Percentiles rank a stretch among this genome's conserved stretches.
phyloP scores from a whole-genome alignment of 2,797 vertebrate species.

The Kryptolebias ocellatus region DNA sequence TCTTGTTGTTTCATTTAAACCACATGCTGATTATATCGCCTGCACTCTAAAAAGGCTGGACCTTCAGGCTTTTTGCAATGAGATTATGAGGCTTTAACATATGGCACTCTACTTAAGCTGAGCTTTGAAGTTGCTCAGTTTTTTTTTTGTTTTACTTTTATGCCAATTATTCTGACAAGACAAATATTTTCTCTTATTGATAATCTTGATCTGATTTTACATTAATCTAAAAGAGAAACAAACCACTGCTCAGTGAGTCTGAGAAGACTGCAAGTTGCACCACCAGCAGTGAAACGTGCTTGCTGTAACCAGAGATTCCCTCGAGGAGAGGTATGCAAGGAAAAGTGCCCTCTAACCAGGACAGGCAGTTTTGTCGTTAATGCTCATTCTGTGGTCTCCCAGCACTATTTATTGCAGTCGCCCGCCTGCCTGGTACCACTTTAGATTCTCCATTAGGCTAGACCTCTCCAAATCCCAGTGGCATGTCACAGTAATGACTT shows the following conservation, averaged over 20 bases:
- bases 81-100: conserved; percentile 57
- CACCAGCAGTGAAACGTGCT: conserved; percentile 32
- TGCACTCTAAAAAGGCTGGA: conserved; percentile 15
- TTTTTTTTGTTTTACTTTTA: conserved; percentile 20
- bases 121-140: conserved; percentile 31
- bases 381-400: conserved; percentile 65
- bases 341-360: conserved; percentile 49
- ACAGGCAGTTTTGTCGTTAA: conserved; percentile 53
- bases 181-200: not conserved
- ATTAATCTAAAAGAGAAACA: not conserved
- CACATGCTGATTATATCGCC: conserved; percentile 39
- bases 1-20: conserved; percentile 45
- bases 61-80: conserved; percentile 44
- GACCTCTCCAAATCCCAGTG: conserved; percentile 58
- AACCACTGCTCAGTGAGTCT: conserved; percentile 14
- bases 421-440: conserved; percentile 73
- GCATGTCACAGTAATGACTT: conserved; percentile 51
- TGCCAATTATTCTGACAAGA: not conserved
- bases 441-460: conserved; percentile 63
- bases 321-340: conserved; percentile 28
- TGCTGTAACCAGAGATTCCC: conserved; percentile 71
- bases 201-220: conserved; percentile 18
- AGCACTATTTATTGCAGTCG: conserved; percentile 61
- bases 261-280: conserved; percentile 49
- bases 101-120: conserved; percentile 45